Percentiles rank a stretch among this genome's conserved stretches.
Conservation (phyloP, 2,113 vertebrate genomes). For the Dicaeum eximium region DNA sequence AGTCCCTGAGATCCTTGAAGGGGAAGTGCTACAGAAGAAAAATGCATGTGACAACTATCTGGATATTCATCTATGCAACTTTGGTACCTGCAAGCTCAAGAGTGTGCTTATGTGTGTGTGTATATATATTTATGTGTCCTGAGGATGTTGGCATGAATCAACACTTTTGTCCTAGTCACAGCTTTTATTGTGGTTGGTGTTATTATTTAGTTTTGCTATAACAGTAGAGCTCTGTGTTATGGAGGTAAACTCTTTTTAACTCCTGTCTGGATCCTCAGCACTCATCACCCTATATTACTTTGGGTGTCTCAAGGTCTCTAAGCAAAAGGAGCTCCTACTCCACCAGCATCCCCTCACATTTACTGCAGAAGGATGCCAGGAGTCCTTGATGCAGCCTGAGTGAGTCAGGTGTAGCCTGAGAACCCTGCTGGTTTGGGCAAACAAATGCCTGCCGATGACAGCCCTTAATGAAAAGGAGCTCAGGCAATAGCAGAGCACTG, state of each 20-base stretch:
- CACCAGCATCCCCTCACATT: background rate
- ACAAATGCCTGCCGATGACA: background rate
- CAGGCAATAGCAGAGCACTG: background rate
- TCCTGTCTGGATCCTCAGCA: background rate
- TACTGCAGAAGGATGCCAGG: background rate
- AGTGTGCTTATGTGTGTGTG: background rate
- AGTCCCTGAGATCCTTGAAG: background rate
- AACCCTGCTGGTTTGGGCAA: background rate
- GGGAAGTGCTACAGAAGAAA: background rate
- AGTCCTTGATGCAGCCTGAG: background rate
- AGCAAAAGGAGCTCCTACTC: background rate
- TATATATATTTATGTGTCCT: background rate
- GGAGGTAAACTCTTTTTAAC: background rate
- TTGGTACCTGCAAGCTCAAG: background rate
- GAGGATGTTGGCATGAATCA: background rate
- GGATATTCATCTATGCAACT: background rate
- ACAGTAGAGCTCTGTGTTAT: background rate
- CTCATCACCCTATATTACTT: background rate
- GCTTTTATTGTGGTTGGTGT: background rate
- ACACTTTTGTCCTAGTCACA: background rate
- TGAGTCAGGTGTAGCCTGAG: background rate
- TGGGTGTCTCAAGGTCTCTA: background rate
- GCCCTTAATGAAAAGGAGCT: background rate
- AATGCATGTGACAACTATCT: background rate
- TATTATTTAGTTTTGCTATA: background rate